phyloP scores from a whole-genome alignment of 1,140 invertebrate genomes.

The Colletes latitarsis region DNA sequence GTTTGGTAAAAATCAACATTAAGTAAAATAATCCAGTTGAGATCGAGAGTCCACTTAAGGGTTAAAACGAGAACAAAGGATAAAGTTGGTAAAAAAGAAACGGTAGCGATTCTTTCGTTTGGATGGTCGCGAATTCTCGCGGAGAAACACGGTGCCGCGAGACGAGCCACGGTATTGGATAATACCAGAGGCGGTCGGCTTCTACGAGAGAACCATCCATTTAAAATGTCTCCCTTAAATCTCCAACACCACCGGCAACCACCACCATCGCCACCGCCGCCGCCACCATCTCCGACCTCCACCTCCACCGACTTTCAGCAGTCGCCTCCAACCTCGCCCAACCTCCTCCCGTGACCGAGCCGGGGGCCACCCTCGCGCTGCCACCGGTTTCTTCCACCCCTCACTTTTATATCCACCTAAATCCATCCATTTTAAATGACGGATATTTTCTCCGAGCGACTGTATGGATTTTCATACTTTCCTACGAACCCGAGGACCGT shows the following conservation, averaged over 20 bases:
- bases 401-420: conserved; percentile 75
- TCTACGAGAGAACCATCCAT: conserved; percentile 68
- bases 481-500: conserved; percentile 25
- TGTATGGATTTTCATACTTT: conserved; percentile 76
- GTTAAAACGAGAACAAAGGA: no score
- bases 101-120: conserved; percentile 27
- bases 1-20: no score
- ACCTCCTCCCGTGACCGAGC: conserved; percentile 51
- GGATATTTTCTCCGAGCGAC: conserved; percentile 76
- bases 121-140: conserved; percentile 59
- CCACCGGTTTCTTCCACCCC: conserved; percentile 60
- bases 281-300: conserved; percentile 47
- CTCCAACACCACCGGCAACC: conserved; percentile 67
- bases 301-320: conserved; percentile 72
- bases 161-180: conserved; percentile 65
- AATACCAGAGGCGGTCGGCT: conserved; percentile 62
- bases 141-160: conserved; percentile 56
- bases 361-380: conserved; percentile 53
- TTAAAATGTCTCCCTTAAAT: conserved; percentile 75
- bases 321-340: conserved; percentile 62
- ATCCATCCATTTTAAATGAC: conserved; percentile 80
- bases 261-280: conserved; percentile 56
- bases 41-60: no score
- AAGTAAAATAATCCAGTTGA: no score
- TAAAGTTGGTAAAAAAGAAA: no score